Base-by-base conservation (phyloP, 2,888 invertebrate genomes). In the Asteroscopus sphinx region DNA sequence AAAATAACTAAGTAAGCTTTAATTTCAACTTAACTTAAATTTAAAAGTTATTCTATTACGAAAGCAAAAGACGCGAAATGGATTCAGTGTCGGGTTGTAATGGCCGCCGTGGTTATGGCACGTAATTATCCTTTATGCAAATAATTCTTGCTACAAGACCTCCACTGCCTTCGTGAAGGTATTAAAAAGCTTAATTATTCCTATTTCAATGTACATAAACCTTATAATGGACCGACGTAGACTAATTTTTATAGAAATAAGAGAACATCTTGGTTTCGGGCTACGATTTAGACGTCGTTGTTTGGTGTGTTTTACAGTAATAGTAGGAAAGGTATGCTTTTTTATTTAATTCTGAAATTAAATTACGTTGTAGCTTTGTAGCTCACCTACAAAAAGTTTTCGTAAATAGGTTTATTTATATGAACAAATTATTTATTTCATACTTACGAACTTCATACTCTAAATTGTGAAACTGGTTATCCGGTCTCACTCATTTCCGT, bases 61-160 rank as follows among this genome's bases (percentile, higher is more conserved):
- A 2, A 1, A 32, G 17, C 6, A 35, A 46, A 36, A 39, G 9
- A 30, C 17, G 37, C 7, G 1, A 39, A 47, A 46, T 21, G 33
- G 30, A 12, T 51, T 16, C 30, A 16, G 61, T 44, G 37, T 64
- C 52, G 8, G 30, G 30, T 36, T 66, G 7, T 25, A 52, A 64
- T 68, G 61, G 53, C 17, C 15, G 12, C 9, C 25, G 11, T 45
- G 12, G 52, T 68, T 39, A 52, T 15, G 15, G 33, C 15, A 28
- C 62, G 35, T 39, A 52, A 47, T 61, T 61, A 61, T 44, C 9
- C n/a, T 68, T 44, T 36, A 53, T 42, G 37, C 35, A 39, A 47
- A 60, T 42, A 60, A 16, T n/a, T 12, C 35, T 25, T 47, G 46
- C 32, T 39, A 52, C 21, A 39, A 21, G 30, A 60, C 15, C 46